These are phyloP conservation scores for Probosciger aterrimus DNA, from an alignment of 2,113 vertebrate species.

Conservation along the genomic window DNA sequence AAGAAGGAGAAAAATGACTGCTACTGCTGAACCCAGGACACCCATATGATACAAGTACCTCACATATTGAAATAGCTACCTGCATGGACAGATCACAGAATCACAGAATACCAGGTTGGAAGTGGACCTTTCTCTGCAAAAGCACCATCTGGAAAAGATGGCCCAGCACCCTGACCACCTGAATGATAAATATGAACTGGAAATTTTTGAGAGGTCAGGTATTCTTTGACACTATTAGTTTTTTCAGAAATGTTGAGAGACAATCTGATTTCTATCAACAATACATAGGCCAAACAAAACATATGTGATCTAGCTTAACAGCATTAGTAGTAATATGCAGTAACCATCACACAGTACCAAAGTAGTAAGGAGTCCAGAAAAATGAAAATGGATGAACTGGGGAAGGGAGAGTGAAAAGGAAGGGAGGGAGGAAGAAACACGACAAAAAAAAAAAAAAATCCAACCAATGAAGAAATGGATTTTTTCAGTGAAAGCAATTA, in stretches of 20 bases:
- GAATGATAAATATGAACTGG: background rate
- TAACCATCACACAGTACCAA: background rate
- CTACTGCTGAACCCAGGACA: background rate
- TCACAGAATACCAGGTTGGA: too few relatives aligned
- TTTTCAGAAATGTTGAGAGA: background rate
- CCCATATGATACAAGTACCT: background rate
- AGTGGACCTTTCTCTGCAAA: too few relatives aligned
- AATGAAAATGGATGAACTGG: constrained; percentile 15
- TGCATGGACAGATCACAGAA: background rate
- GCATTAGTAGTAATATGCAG: background rate
- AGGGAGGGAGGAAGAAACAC: too few relatives aligned
- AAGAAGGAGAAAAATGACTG: background rate
- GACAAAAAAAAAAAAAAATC: background rate
- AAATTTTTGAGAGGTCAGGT: constrained; percentile 23
- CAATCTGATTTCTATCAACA: background rate
- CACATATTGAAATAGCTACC: background rate
- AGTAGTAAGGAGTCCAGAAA: constrained; percentile 44
- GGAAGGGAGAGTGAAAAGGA: too few relatives aligned
- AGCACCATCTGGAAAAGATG: too few relatives aligned
- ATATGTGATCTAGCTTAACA: background rate
- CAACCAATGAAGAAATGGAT: constrained; percentile 29
- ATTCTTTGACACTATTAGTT: background rate
- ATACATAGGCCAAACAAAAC: background rate
- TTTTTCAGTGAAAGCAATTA: constrained; percentile 70
- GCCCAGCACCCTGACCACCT: too few relatives aligned